Conservation (phyloP, 2,113 vertebrate species). For the Bombycilla garrulus region DNA sequence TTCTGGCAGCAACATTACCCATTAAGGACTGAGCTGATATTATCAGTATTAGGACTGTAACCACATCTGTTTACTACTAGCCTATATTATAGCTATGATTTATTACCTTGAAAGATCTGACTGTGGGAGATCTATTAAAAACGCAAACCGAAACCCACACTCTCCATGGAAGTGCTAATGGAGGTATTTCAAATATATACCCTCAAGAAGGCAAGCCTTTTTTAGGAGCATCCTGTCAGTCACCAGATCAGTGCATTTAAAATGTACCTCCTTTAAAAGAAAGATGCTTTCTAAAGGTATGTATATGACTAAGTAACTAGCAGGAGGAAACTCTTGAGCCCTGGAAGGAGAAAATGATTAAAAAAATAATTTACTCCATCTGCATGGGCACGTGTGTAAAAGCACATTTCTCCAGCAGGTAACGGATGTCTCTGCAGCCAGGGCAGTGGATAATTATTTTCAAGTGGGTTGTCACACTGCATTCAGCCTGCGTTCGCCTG, state of each 20-base stretch:
- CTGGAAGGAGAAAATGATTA: background rate
- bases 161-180: slow-evolving; percentile 6
- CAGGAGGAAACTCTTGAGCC: background rate
- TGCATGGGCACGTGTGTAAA: background rate
- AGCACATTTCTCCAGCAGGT: slow-evolving; percentile 33
- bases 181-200: slow-evolving; percentile 18
- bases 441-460: slow-evolving; percentile 65
- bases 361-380: background rate
- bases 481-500: slow-evolving; percentile 6
- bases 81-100: background rate
- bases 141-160: background rate
- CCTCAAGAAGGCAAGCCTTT: background rate
- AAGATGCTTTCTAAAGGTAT: background rate
- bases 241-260: background rate
- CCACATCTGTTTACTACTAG: slow-evolving; percentile 4
- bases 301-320: background rate
- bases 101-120: slow-evolving; percentile 18
- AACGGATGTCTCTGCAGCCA: slow-evolving; percentile 39
- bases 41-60: slow-evolving; percentile 9
- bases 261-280: background rate
- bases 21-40: background rate
- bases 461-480: slow-evolving; percentile 59
- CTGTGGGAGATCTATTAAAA: slow-evolving; percentile 21
- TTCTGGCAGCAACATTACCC: background rate
- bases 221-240: background rate